Percentiles rank a stretch among this genome's conserved stretches.
phyloP scores from a whole-genome alignment of 1,140 invertebrate species.

The Drosophila teissieri region DNA sequence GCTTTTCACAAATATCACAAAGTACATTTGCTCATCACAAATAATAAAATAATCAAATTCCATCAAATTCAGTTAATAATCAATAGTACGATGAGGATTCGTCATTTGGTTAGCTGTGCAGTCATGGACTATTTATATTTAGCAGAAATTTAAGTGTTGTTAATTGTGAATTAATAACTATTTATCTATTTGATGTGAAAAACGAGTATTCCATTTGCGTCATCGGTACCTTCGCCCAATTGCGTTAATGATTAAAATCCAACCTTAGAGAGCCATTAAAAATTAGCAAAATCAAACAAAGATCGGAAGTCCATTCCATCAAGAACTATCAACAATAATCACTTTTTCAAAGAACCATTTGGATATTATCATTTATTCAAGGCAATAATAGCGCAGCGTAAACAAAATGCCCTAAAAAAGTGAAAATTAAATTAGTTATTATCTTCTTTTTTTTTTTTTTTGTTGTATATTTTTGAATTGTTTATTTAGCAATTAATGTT shows the following conservation, averaged over 20 bases:
- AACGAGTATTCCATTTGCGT: slow-evolving; percentile 17
- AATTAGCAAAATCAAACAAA: slow-evolving; percentile 7
- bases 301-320: slow-evolving; percentile 16
- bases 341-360: slow-evolving; percentile 29
- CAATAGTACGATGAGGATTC: background rate
- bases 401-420: slow-evolving; percentile 52
- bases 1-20: slow-evolving; percentile 38
- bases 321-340: slow-evolving; percentile 22
- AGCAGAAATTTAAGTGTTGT: background rate
- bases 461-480: slow-evolving; percentile 41
- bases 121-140: slow-evolving; percentile 22
- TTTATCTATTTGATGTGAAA: slow-evolving; percentile 7
- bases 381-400: slow-evolving; percentile 17
- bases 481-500: slow-evolving; percentile 61
- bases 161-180: slow-evolving; percentile 9
- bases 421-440: slow-evolving; percentile 49
- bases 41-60: slow-evolving; percentile 12
- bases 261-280: slow-evolving; percentile 10
- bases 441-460: slow-evolving; percentile 12
- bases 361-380: slow-evolving; percentile 19
- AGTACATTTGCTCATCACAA: slow-evolving; percentile 23
- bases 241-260: slow-evolving; percentile 3
- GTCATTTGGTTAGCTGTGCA: background rate
- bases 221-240: background rate
- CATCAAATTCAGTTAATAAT: slow-evolving; percentile 1